Evolutionary conservation across 2,888 invertebrate genomes (phyloP).

Genomic region (Plagodis pulveraria): DNA sequence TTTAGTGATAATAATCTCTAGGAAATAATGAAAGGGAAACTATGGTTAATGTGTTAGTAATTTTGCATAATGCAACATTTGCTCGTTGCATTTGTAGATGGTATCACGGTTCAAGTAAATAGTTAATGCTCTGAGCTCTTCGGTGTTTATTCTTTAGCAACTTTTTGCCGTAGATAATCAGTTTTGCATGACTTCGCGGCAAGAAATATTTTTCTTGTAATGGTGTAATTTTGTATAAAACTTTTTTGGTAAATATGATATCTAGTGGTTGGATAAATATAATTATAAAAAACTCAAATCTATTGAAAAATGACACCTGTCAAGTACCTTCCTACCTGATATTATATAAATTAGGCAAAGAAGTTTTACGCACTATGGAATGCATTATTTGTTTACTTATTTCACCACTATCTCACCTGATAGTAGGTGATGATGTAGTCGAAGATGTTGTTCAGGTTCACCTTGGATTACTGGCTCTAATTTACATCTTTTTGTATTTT

Average conservation of each 20-base stretch:
- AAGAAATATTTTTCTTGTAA: slow-evolving; percentile 12
- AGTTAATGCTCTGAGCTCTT: slow-evolving; percentile 18
- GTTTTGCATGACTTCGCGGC: slow-evolving; percentile 20
- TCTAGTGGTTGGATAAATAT: background rate
- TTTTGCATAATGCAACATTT: slow-evolving; percentile 50
- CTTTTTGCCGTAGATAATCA: slow-evolving; percentile 16
- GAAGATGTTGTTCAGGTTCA: too few species aligned
- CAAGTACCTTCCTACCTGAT: too few species aligned
- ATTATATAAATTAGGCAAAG: too few species aligned
- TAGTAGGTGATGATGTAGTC: too few species aligned
- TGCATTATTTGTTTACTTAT: too few species aligned
- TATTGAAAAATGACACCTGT: too few species aligned
- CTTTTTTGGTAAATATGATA: background rate
- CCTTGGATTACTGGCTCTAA: too few species aligned
- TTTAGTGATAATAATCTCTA: slow-evolving; percentile 37
- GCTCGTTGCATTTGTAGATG: slow-evolving; percentile 30
- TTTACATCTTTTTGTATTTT: too few species aligned
- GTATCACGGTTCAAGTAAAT: slow-evolving; percentile 20
- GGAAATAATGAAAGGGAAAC: slow-evolving; percentile 39
- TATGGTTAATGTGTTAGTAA: slow-evolving; percentile 45
- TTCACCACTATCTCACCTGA: too few species aligned
- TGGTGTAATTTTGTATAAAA: slow-evolving; percentile 11
- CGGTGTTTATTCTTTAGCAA: slow-evolving; percentile 20
- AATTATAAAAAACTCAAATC: too few species aligned
- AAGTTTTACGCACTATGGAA: too few species aligned